Base-by-base conservation (phyloP, 2,113 vertebrate species). In the Seriola quinqueradiata region DNA sequence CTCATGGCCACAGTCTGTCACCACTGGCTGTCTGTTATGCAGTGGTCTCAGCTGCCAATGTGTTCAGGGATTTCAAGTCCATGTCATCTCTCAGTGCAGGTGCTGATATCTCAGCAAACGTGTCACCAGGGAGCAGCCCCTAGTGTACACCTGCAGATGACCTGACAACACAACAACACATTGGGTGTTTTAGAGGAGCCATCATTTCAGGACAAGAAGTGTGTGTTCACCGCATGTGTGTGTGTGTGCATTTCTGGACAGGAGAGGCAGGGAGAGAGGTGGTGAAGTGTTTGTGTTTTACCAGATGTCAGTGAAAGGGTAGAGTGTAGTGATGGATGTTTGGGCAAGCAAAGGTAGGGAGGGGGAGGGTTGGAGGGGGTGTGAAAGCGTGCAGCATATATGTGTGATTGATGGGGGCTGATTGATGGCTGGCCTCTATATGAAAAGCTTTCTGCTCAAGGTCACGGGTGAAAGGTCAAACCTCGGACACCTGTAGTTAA, bases 401-500 rank as follows among this genome's bases (percentile, higher is more conserved):
- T 72, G 79, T 83, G 78, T 93, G 92, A 92, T 90, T 93, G 93
- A 94, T 90, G 84, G 76, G 48, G 69, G 74, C 61, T 90, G 89
- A 93, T 89, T 92, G 90, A 94, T 90, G 82, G 80, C 72, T 63
- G 61, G 87, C 83, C 82, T 87, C 70, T 66, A 52, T 76, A 83
- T 75, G 73, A 91, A 81, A 86, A 58, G 72, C 87, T 85, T 75
- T 91, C 81, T 78, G 73, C 67, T 74, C 84, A 89, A 93, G 91
- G 92, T 95, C 83, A 92, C 13, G 68, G 91, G 92, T 93, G 80
- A 94, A 78, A 90, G 93, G 89, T 93, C 90, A 92, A 81, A 70
- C 79, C 25, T 16, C 71, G 84, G 84, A 83, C 89, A 91, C 89
- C 84, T 88, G 88, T 84, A 84, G 87, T 90, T 93, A 91, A 93